Base-by-base conservation (phyloP, 2,888 invertebrate genomes). In the Meta bourneti region DNA sequence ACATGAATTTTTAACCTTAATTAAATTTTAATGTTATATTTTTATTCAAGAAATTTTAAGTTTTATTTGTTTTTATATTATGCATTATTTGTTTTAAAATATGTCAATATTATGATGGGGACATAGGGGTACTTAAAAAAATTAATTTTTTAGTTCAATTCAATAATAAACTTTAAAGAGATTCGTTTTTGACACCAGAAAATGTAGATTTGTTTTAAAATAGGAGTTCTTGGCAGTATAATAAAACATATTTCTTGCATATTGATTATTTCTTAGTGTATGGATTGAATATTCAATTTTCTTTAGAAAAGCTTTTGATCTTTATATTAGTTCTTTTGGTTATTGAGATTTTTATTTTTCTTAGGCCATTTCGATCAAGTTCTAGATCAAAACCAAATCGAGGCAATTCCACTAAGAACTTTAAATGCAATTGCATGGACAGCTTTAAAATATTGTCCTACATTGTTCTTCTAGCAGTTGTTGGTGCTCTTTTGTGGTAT, bases 401-500 rank as follows among this genome's bases (percentile, higher is more conserved):
- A 71, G 81, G 34, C 81, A 48, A 69, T 86, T 72, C 89, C 49
- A 16, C 81, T 34, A 89, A 89, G 61, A 61, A 19, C 34, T 92
- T 80, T 81, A 84, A 92, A 20, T 92, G 92, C 19, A 78, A 72
- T 77, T 72, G 89, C 77, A 80, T 85, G 52, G 89, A 89, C 52
- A 74, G 80, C 11, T 75, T 79, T 19, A 92, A 89, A 82, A 75
- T 92, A 71, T 82, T 92, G 13, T 83, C 89, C n/a, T 89, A 84
- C 74, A 89, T 92, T 75, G 71, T 77, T 69, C 52, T 92, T 8
- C 49, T 89, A 52, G 89, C 89, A 48, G 72, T 92, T 7, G 89
- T 92, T 34, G 85, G 85, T 71, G 85, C 89, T 52, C 92, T 92
- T 61, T 34, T 92, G 51, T 92, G 92, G 92, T 92, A 92, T 82